Percentiles rank a stretch among this genome's conserved stretches.
phyloP scores from a whole-genome alignment of 2,888 invertebrate genomes.

The Phaedon cochleariae region DNA sequence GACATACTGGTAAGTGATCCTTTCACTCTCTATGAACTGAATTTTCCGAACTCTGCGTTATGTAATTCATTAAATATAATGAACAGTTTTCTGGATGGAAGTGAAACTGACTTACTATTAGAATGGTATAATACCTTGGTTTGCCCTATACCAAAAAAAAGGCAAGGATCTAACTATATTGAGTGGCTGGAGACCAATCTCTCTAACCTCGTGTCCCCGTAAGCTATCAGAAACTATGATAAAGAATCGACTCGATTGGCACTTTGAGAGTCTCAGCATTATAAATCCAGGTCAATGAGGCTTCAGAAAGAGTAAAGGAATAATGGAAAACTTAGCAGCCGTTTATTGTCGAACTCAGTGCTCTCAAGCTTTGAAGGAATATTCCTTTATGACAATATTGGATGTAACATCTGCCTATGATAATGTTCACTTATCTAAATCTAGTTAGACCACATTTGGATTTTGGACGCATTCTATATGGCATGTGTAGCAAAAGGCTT shows the following conservation, averaged over 20 bases:
- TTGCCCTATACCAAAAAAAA: background rate
- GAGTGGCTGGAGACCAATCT: constrained; percentile 5
- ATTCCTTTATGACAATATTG: background rate
- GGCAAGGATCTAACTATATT: background rate
- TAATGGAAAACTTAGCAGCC: background rate
- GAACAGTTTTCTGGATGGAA: background rate
- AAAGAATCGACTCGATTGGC: constrained; percentile 9
- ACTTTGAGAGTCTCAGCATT: background rate
- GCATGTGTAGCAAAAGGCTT: background rate
- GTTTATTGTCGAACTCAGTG: background rate
- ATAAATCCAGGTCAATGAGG: background rate
- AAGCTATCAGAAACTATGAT: constrained; percentile 3
- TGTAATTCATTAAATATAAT: background rate
- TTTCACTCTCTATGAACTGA: background rate
- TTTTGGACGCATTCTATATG: background rate
- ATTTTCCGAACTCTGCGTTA: background rate
- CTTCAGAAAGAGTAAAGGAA: constrained; percentile 4
- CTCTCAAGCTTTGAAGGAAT: background rate
- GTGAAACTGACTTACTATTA: background rate
- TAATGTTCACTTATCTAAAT: background rate
- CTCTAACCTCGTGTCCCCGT: background rate
- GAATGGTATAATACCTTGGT: background rate
- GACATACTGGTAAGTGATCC: background rate
- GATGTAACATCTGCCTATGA: background rate
- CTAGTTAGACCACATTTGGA: background rate